Conservation (phyloP, 1,140 invertebrate genomes). For the Prorops nasuta region DNA sequence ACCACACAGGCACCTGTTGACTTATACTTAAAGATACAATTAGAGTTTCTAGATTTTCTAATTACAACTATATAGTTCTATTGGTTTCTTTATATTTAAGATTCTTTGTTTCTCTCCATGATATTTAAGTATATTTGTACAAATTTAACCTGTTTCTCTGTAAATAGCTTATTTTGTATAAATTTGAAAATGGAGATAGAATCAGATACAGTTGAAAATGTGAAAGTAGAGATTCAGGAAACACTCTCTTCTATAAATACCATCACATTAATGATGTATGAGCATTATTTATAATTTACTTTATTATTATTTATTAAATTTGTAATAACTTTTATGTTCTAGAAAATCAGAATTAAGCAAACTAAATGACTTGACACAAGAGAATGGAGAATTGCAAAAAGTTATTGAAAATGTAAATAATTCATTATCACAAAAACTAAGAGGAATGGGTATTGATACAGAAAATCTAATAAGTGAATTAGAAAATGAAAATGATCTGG, state of each 20-base stretch:
- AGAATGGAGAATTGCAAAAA: conserved; percentile 26
- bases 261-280: conserved; percentile 16
- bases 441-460: conserved; percentile 19
- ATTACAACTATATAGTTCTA: no score
- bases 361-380: conserved; percentile 31
- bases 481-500: background rate
- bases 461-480: conserved; percentile 1
- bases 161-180: no score
- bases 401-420: conserved; percentile 27
- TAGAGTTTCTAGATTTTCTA: no score
- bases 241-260: conserved; percentile 25
- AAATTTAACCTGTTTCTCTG: background rate
- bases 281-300: no score
- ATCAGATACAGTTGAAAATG: conserved; percentile 10
- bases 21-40: no score
- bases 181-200: no score
- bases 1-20: no score
- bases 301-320: conserved; percentile 1
- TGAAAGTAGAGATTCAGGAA: conserved; percentile 23
- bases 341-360: conserved; percentile 34
- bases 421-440: conserved; percentile 13
- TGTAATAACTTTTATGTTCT: conserved; percentile 7
- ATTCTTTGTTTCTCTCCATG: no score
- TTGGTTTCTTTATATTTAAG: no score
- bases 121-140: no score